Conservation (phyloP, 2,113 vertebrate species). For the Paracanthobrama guichenoti region DNA sequence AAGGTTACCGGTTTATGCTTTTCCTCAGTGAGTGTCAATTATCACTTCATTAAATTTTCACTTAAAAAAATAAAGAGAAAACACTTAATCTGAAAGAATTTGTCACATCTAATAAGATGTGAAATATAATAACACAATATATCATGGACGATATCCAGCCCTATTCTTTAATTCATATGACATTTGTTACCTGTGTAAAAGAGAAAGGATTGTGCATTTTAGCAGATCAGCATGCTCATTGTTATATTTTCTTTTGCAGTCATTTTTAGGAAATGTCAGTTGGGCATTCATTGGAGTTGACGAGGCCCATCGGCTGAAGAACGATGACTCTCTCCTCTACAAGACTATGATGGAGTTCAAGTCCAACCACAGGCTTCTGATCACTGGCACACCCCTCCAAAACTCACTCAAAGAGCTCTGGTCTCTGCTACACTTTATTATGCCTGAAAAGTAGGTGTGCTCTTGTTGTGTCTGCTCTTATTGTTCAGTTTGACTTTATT, state of each 20-base stretch:
- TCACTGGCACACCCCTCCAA: constrained; percentile 96
- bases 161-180: background rate
- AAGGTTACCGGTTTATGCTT: too few species aligned
- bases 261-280: constrained; percentile 91
- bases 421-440: constrained; percentile 98
- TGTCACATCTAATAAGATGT: too few species aligned
- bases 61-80: too few species aligned
- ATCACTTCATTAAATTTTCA: too few species aligned
- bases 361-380: constrained; percentile 95
- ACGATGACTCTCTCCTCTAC: constrained; percentile 96
- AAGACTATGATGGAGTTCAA: constrained; percentile 99
- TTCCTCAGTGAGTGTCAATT: too few species aligned
- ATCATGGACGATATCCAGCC: too few species aligned
- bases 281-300: constrained; percentile 98
- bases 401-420: constrained; percentile 98
- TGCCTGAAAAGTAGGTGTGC: constrained; percentile 95
- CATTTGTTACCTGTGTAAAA: background rate
- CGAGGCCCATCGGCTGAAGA: constrained; percentile 97
- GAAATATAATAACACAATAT: too few species aligned
- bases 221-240: background rate
- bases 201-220: background rate
- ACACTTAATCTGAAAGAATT: too few species aligned
- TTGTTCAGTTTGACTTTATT: too few species aligned
- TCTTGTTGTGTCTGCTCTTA: background rate
- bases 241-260: constrained; percentile 69